phyloP scores from a whole-genome alignment of 2,113 vertebrate species.

The Seriola dumerili region DNA sequence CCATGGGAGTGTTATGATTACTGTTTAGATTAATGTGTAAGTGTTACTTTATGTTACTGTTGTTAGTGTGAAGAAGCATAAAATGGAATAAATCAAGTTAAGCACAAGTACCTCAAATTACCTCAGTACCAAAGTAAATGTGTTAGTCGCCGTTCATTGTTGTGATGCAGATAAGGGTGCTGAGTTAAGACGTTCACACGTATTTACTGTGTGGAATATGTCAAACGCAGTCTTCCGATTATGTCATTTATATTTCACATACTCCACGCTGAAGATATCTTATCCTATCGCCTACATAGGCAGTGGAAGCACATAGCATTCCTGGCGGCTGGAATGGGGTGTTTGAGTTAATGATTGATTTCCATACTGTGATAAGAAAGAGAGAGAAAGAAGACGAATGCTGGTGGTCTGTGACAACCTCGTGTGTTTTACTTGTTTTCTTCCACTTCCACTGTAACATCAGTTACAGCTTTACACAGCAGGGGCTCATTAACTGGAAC shows the following conservation, averaged over 20 bases:
- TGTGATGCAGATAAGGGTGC: too few relatives aligned
- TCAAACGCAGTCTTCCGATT: not conserved
- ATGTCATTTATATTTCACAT: not conserved
- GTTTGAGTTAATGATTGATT: constrained; percentile 70
- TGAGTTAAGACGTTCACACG: too few relatives aligned
- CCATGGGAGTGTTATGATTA: not conserved
- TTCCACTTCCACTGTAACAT: not conserved
- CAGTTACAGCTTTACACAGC: not conserved
- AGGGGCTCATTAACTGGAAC: not conserved
- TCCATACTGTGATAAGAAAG: constrained; percentile 50
- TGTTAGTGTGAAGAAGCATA: not conserved
- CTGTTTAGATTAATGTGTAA: not conserved
- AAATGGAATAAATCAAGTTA: not conserved
- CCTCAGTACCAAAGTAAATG: too few relatives aligned
- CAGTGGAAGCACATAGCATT: not conserved
- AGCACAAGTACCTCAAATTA: too few relatives aligned
- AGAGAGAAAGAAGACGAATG: constrained; percentile 25
- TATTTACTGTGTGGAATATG: not conserved
- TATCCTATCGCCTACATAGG: constrained; percentile 6
- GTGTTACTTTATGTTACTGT: not conserved
- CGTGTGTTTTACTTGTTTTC: not conserved
- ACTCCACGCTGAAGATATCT: not conserved
- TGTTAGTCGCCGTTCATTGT: too few relatives aligned
- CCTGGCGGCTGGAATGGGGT: not conserved
- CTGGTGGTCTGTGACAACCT: not conserved